These are phyloP conservation scores for Coleophora flavipennella DNA, from an alignment of 2,888 invertebrate species.

Conservation along the genomic window DNA sequence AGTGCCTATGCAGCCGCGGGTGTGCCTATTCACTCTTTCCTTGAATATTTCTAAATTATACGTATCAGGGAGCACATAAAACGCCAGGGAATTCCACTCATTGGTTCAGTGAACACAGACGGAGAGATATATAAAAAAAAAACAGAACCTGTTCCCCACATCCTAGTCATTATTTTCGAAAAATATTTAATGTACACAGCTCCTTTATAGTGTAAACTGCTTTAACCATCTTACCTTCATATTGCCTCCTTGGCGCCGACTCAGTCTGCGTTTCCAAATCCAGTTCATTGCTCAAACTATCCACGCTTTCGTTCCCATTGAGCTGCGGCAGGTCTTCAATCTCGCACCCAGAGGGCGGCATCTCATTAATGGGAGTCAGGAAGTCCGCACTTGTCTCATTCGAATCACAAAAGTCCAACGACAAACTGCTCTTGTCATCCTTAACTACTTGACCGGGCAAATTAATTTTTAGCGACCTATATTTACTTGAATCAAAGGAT, in stretches of 20 bases:
- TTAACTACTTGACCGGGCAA: conserved; percentile 31
- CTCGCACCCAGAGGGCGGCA: conserved; percentile 64
- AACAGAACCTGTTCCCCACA: no score
- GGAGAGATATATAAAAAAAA: no score
- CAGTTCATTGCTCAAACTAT: conserved; percentile 57
- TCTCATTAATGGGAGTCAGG: conserved; percentile 64
- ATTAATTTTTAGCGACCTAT: conserved; percentile 43
- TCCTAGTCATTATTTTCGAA: no score
- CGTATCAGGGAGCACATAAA: no score
- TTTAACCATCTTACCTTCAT: conserved; percentile 31
- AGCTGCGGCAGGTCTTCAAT: conserved; percentile 61
- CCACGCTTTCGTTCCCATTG: conserved; percentile 56
- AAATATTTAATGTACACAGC: no score
- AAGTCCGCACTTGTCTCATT: conserved; percentile 69
- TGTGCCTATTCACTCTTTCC: no score
- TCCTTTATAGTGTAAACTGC: no score
- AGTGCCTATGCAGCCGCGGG: no score
- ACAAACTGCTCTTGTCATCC: conserved; percentile 58
- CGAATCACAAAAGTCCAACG: conserved; percentile 62
- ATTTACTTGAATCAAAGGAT: conserved; percentile 61
- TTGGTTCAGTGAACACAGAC: no score
- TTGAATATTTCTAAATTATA: no score
- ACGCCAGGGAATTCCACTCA: no score
- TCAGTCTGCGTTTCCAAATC: conserved; percentile 63
- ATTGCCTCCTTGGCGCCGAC: conserved; percentile 51